phyloP scores from a whole-genome alignment of 2,888 invertebrate genomes.

The Drosophila yooni region DNA sequence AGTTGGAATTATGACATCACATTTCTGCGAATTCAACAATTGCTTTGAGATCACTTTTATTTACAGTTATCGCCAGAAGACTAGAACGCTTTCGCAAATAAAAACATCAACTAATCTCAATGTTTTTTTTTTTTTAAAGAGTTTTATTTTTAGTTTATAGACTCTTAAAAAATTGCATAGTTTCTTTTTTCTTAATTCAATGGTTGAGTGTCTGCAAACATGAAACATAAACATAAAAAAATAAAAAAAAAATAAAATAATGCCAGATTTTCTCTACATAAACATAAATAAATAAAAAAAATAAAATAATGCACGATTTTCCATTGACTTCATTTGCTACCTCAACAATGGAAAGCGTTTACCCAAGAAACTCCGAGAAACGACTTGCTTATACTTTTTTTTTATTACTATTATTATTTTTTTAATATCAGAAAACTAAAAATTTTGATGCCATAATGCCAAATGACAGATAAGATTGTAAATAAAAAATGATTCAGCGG shows the following conservation, averaged over 20 bases:
- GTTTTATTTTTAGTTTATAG: background rate
- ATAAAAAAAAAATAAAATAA: background rate
- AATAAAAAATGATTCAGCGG: conserved; percentile 6
- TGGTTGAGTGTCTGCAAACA: background rate
- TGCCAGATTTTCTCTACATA: conserved; percentile 14
- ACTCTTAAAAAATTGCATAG: background rate
- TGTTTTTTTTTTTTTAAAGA: background rate
- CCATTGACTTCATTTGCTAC: conserved; percentile 3
- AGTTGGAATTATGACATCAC: conserved; percentile 41
- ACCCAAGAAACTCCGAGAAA: conserved; percentile 8
- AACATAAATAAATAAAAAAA: conserved; percentile 15
- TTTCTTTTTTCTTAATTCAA: too few species aligned
- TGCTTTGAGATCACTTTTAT: background rate
- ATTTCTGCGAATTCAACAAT: conserved; percentile 39
- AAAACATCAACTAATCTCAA: background rate
- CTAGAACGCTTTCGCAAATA: background rate
- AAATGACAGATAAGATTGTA: conserved; percentile 33
- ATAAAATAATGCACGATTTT: background rate
- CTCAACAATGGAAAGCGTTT: conserved; percentile 41
- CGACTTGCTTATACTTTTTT: background rate
- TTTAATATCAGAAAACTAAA: conserved; percentile 4
- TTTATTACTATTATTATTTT: background rate
- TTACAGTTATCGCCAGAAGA: background rate
- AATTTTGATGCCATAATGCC: conserved; percentile 25
- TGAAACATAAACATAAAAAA: background rate